Conservation (phyloP, 35 echinoderm and acorn worm species). For the Heliocidaris tuberculata region DNA sequence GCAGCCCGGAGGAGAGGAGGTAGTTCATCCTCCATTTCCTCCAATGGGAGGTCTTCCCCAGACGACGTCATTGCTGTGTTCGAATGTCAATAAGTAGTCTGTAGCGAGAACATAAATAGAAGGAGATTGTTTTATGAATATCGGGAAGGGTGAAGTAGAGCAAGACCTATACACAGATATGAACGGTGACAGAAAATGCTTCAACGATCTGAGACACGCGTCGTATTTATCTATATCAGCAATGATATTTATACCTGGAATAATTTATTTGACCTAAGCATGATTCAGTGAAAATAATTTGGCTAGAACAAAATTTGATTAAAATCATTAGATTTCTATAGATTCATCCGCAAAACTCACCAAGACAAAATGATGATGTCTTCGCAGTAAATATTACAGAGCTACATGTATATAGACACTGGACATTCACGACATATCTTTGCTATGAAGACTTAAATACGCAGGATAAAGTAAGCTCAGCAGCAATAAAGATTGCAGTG, state of each 20-base stretch:
- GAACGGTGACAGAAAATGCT: too few relatives aligned
- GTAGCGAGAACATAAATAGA: background rate
- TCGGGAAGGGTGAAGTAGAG: background rate
- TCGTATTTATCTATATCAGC: too few relatives aligned
- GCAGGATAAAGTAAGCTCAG: background rate
- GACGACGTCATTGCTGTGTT: background rate
- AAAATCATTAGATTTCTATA: too few relatives aligned
- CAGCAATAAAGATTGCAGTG: background rate
- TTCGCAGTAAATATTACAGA: too few relatives aligned
- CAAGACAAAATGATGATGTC: too few relatives aligned
- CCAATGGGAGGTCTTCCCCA: slow-evolving; percentile 10
- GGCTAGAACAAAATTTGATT: too few relatives aligned
- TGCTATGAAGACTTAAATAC: background rate
- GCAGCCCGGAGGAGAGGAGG: slow-evolving; percentile 57
- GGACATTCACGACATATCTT: background rate
- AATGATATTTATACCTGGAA: too few relatives aligned
- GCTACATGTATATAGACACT: background rate
- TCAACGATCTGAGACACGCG: too few relatives aligned
- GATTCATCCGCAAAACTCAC: too few relatives aligned
- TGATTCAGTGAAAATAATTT: too few relatives aligned
- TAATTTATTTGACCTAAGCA: too few relatives aligned
- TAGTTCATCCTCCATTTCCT: slow-evolving; percentile 21
- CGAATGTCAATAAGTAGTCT: background rate
- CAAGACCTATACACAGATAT: too few relatives aligned
- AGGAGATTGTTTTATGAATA: background rate